A percentile compares a stretch with the other conserved stretches of the same genome.
phyloP scores from a whole-genome alignment of 2,113 vertebrate genomes.

The Rhinopomastus cyanomelas region DNA sequence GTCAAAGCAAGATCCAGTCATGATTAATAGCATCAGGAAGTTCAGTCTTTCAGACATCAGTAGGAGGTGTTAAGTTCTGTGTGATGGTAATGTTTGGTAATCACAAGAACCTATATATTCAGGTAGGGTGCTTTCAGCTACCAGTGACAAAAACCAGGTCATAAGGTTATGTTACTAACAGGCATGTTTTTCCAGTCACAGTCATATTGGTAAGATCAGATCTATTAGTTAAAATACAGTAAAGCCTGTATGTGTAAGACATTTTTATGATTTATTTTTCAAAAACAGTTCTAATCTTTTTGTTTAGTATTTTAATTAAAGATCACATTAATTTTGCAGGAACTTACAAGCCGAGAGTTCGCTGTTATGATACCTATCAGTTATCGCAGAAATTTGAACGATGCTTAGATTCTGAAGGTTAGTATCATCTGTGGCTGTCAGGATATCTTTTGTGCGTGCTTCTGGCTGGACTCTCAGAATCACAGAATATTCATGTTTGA shows the following conservation, averaged over 20 bases:
- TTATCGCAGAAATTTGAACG: conserved; percentile 97
- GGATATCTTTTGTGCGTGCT: neutral
- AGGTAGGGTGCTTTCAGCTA: neutral
- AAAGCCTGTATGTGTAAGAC: neutral
- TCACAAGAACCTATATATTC: neutral
- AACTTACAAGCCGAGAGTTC: conserved; percentile 94
- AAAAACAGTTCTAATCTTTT: neutral
- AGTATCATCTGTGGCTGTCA: conserved; percentile 20
- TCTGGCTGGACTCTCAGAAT: neutral
- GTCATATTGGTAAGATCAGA: neutral
- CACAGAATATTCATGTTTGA: too few species aligned
- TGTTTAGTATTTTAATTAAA: neutral
- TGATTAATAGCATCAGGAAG: neutral
- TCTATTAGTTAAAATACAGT: neutral
- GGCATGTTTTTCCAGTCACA: neutral
- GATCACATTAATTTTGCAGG: conserved; percentile 74
- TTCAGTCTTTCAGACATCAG: neutral
- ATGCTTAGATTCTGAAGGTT: conserved; percentile 94
- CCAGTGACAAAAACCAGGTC: neutral
- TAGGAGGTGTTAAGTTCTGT: neutral
- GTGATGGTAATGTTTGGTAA: neutral
- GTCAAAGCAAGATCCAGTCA: neutral
- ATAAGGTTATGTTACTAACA: neutral
- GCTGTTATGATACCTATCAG: conserved; percentile 94
- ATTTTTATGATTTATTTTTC: neutral